Conservation (phyloP, 2,113 vertebrate species). For the Nycticorax nycticorax region DNA sequence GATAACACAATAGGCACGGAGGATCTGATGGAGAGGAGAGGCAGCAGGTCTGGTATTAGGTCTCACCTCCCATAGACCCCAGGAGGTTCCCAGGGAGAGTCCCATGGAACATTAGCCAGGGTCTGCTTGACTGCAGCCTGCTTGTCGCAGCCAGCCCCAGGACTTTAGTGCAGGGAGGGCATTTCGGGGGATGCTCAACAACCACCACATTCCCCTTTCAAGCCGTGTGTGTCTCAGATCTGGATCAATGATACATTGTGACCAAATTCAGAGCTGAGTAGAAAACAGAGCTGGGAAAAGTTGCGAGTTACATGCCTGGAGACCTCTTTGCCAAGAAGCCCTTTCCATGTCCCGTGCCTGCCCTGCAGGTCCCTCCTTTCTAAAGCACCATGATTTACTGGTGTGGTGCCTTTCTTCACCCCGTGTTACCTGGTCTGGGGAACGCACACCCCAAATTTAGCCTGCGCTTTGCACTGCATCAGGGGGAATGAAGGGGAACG, state of each 20-base stretch:
- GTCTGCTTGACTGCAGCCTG: not conserved
- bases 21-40: constrained; percentile 75
- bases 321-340: not conserved
- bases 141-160: not conserved
- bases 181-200: not conserved
- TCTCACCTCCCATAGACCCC: not conserved
- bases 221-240: fast-evolving
- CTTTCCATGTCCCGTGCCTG: not conserved
- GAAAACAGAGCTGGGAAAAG: not conserved
- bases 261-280: not conserved
- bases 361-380: not conserved
- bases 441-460: not conserved
- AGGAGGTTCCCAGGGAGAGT: not conserved
- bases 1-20: constrained; percentile 95
- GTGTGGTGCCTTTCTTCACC: not conserved
- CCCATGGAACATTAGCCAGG: not conserved
- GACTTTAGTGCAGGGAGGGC: not conserved
- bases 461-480: not conserved
- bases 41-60: not conserved
- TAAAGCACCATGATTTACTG: not conserved
- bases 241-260: not conserved
- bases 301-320: not conserved
- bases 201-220: not conserved
- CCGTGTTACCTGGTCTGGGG: not conserved
- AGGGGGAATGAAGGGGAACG: not conserved